A percentile compares a stretch with the other conserved stretches of the same genome.
Evolutionary conservation across 2,113 vertebrate species (phyloP).

Genomic region (Bombycilla garrulus): DNA sequence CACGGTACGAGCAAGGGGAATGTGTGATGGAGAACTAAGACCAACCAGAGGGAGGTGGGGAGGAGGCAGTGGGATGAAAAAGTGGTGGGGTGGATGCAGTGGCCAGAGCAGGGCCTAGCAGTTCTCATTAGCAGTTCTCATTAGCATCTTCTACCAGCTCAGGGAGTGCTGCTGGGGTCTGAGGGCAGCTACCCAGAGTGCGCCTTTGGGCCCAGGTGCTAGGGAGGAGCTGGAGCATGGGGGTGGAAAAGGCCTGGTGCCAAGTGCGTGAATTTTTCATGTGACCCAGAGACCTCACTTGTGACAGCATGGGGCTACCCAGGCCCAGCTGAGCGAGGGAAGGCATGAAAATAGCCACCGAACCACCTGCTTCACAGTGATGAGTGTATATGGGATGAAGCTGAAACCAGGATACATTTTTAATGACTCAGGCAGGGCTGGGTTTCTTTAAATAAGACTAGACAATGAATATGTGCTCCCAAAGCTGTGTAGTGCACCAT

Average conservation of each 20-base stretch:
- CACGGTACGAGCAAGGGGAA: neutral
- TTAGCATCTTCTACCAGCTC: neutral
- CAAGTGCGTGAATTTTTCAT: constrained; percentile 6
- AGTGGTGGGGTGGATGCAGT: neutral
- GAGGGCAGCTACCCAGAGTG: accelerated
- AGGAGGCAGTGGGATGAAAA: neutral
- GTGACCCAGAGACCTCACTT: neutral
- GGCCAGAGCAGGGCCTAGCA: neutral
- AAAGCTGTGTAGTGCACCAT: constrained; percentile 41
- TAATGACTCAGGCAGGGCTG: constrained; percentile 60
- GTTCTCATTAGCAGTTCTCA: accelerated
- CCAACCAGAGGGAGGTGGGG: neutral
- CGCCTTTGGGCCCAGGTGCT: neutral
- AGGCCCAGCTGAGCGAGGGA: constrained; percentile 4
- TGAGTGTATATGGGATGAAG: constrained; percentile 47
- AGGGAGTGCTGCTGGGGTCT: neutral
- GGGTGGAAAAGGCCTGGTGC: neutral
- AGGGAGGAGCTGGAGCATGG: neutral
- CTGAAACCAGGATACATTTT: constrained; percentile 68
- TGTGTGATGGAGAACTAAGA: accelerated
- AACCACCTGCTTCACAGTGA: constrained; percentile 47
- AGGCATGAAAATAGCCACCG: constrained; percentile 25
- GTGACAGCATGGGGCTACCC: neutral
- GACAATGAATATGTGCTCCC: constrained; percentile 41
- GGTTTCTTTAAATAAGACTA: constrained; percentile 68